phyloP scores from a whole-genome alignment of 2,888 invertebrate species.

The Campoletis raptor region DNA sequence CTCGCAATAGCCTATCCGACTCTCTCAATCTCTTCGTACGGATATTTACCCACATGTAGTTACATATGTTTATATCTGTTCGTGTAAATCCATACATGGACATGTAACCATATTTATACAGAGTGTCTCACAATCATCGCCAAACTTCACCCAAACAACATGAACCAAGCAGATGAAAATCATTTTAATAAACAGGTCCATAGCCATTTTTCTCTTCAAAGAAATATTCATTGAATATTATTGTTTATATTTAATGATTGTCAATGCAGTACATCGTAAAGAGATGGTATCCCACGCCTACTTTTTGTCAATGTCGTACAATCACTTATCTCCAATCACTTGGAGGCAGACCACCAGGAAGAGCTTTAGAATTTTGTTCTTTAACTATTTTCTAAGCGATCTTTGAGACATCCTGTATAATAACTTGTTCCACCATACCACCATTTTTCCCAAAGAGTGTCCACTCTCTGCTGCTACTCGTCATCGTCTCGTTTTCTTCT shows the following conservation, averaged over 20 bases:
- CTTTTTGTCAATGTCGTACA: too few species aligned
- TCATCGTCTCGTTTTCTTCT: constrained; percentile 51
- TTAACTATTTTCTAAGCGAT: not conserved
- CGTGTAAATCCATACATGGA: constrained; percentile 3
- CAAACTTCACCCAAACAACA: not conserved
- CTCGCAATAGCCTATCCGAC: constrained; percentile 40
- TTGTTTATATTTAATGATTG: not conserved
- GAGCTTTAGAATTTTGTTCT: not conserved
- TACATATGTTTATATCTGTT: not conserved
- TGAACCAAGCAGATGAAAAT: not conserved
- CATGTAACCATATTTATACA: not conserved
- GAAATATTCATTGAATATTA: not conserved
- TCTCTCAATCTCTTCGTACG: constrained; percentile 52
- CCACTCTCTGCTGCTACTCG: constrained; percentile 48
- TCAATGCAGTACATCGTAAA: too few species aligned
- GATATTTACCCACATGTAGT: constrained; percentile 26
- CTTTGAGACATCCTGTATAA: not conserved
- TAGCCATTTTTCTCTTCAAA: not conserved
- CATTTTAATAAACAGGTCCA: not conserved
- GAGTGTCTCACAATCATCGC: not conserved
- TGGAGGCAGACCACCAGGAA: not conserved
- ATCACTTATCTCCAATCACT: not conserved
- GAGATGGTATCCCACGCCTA: not conserved
- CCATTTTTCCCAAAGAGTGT: constrained; percentile 52
- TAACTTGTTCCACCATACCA: not conserved